phyloP scores from a whole-genome alignment of 2,888 invertebrate genomes.

The Stenodera caucasica region DNA sequence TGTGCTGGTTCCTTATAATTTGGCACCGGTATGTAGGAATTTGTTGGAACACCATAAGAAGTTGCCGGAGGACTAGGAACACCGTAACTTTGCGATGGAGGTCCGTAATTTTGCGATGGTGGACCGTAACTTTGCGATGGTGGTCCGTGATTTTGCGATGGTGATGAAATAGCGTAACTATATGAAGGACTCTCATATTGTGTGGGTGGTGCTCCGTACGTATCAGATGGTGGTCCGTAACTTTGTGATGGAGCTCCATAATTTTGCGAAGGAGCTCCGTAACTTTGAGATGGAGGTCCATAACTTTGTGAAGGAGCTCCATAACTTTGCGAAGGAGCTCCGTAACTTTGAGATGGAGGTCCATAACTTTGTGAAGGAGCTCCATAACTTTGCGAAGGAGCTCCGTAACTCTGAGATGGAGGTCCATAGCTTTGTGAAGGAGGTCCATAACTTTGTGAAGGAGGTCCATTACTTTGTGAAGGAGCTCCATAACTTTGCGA shows the following conservation, averaged over 20 bases:
- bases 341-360: constrained; percentile 23
- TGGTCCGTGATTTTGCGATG: constrained; percentile 34
- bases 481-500: constrained; percentile 13
- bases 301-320: constrained; percentile 18
- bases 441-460: constrained; percentile 31
- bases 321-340: constrained; percentile 17
- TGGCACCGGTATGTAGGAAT: no score
- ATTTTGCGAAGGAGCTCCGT: constrained; percentile 27
- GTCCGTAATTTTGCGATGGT: constrained; percentile 27
- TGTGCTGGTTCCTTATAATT: constrained; percentile 34
- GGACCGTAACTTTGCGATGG: constrained; percentile 32
- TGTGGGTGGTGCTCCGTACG: constrained; percentile 25
- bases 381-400: constrained; percentile 34
- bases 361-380: constrained; percentile 33
- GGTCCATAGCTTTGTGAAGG: constrained; percentile 28
- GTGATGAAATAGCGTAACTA: constrained; percentile 13
- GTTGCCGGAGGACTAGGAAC: constrained; percentile 23
- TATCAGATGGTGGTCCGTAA: constrained; percentile 33
- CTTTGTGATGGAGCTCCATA: constrained; percentile 31
- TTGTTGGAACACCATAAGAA: constrained; percentile 23
- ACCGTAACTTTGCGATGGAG: constrained; percentile 24
- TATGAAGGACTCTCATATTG: background rate
- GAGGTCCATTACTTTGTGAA: constrained; percentile 35
- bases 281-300: constrained; percentile 26
- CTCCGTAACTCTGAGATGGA: constrained; percentile 18